Evolutionary conservation across 1,140 invertebrate species (phyloP), one percentile per base, ranked within the genome.

Genomic region (Orius laevigatus): DNA sequence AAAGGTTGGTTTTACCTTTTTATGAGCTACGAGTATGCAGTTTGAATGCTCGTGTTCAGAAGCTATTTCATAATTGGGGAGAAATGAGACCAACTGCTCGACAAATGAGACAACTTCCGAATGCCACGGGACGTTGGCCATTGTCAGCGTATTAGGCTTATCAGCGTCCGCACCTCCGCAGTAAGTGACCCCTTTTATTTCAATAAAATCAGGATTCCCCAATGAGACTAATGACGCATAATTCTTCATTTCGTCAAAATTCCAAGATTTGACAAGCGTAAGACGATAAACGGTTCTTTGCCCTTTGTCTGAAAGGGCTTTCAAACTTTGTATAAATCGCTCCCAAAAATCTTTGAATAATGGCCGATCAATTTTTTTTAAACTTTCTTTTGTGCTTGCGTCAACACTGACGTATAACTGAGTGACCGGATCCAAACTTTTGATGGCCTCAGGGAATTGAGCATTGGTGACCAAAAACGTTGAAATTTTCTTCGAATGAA

Each of bases 61-160:
- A 4, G 74, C 73, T 18, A 78, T 64, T 45, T 69, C 70, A 57
- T 78, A 78, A 49, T 67, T 62, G 9, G 64, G 63, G 8, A 77
- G 51, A 14, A 57, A 53, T 10, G 65, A 61, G 5, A 59, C 63
- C 18, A 78, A 55, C 48, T 70, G 59, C 39, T 66, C 46, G 5
- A 66, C 68, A 63, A 78, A 78, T 1, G 57, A 56, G 3, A 74
- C 60, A 0, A 78, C 74, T 60, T 78, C 75, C 55, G 73, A 65
- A 58, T 78, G 74, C 74, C 74, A 78, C 3, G 75, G 75, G 1
- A 78, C 71, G 63, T 78, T 78, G 50, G 72, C 65, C 75, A 78
- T 78, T 3, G 74, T 78, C 44, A 78, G 56, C 14, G 56, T 63
- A 51, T 57, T 68, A 1, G 70, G 69, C 57, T 75, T 75, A 1